Evolutionary conservation across 2,888 invertebrate species (phyloP).

Genomic region (Agrenia bidenticulata): DNA sequence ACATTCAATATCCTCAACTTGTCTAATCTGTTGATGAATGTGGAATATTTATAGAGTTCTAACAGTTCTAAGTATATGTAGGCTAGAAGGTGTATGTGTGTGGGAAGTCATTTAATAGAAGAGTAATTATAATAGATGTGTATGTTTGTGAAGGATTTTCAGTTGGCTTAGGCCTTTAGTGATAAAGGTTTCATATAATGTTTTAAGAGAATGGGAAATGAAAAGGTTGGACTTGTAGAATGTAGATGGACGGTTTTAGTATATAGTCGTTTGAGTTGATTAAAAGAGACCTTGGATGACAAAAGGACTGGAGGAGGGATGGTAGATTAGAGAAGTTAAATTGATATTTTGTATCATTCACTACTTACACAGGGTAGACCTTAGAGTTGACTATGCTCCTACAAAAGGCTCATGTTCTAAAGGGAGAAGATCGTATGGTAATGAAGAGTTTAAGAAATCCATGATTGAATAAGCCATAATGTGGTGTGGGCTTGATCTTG

Average conservation of each 20-base stretch:
- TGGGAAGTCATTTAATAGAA: no score
- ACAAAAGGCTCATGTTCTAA: no score
- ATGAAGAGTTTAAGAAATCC: conserved; percentile 2
- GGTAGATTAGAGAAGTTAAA: conserved; percentile 11
- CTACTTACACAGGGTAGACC: no score
- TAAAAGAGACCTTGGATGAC: conserved; percentile 13
- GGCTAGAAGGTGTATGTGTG: no score
- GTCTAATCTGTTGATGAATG: no score
- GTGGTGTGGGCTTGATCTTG: no score
- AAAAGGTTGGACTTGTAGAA: background rate
- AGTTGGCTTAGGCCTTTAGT: conserved; percentile 18
- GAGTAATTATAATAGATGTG: background rate
- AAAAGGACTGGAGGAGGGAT: conserved; percentile 3
- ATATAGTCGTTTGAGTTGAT: conserved; percentile 9
- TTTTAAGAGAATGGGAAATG: conserved; percentile 9
- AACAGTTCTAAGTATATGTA: no score
- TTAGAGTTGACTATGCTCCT: no score
- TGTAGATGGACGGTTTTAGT: background rate
- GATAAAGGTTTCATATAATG: conserved; percentile 26
- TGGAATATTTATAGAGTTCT: no score
- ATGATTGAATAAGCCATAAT: no score
- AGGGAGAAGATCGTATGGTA: conserved; percentile 7
- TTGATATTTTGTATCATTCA: conserved; percentile 25
- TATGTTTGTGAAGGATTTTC: conserved; percentile 17
- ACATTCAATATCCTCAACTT: no score